Evolutionary conservation across 2,888 invertebrate genomes (phyloP).

Genomic region (Mythimna vitellina): DNA sequence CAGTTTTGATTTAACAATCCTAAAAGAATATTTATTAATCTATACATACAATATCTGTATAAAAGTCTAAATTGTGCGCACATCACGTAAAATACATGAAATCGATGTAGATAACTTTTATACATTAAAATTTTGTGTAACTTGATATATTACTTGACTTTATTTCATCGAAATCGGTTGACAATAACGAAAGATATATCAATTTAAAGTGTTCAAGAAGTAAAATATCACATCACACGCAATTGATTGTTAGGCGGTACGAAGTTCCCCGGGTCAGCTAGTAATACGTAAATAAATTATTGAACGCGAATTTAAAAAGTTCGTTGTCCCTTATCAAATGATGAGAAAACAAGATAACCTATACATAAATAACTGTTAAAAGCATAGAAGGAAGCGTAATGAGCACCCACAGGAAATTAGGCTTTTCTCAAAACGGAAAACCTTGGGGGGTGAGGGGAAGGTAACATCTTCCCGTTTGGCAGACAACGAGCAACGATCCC

Average conservation of each 20-base stretch:
- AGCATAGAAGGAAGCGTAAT: slow-evolving; percentile 51
- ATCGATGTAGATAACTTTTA: no score
- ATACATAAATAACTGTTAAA: slow-evolving; percentile 46
- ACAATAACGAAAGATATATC: no score
- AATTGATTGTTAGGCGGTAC: no score
- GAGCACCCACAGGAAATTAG: slow-evolving; percentile 73
- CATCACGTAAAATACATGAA: no score
- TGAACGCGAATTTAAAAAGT: not conserved
- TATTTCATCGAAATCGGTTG: no score
- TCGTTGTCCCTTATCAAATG: not conserved
- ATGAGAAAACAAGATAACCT: slow-evolving; percentile 31
- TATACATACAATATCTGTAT: no score
- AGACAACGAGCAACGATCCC: slow-evolving; percentile 56
- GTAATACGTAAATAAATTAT: not conserved
- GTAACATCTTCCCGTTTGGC: slow-evolving; percentile 67
- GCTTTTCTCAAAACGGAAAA: slow-evolving; percentile 68
- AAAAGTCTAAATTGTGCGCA: no score
- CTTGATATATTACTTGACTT: no score
- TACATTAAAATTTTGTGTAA: no score
- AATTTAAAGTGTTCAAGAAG: no score
- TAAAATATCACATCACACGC: no score
- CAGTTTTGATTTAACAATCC: not conserved
- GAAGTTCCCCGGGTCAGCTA: no score
- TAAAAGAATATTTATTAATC: not conserved
- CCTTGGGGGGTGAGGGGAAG: slow-evolving; percentile 56